These are phyloP conservation scores for Mastacembelus armatus DNA, from an alignment of 2,797 vertebrate genomes.

Conservation along the genomic window DNA sequence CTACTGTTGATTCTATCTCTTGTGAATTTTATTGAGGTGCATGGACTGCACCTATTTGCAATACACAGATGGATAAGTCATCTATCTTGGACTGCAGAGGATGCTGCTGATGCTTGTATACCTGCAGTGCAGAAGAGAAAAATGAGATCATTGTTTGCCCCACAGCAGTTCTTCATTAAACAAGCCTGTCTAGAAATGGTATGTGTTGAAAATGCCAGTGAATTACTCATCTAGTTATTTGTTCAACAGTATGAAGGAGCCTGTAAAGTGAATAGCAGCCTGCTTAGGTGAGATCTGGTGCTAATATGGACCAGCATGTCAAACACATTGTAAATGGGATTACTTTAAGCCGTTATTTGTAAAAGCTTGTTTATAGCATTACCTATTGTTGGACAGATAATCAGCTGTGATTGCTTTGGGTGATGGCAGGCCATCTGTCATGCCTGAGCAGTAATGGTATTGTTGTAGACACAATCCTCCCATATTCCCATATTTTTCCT, in stretches of 20 bases:
- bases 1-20: background rate
- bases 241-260: slow-evolving; percentile 18
- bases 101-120: slow-evolving; percentile 21
- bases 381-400: slow-evolving; percentile 27
- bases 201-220: slow-evolving; percentile 29
- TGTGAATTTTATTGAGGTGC: slow-evolving; percentile 2
- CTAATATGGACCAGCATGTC: slow-evolving; percentile 25
- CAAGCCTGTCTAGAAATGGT: slow-evolving; percentile 22
- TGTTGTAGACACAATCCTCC: slow-evolving; percentile 52
- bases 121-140: slow-evolving; percentile 23
- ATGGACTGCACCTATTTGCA: too few species aligned
- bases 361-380: slow-evolving; percentile 31
- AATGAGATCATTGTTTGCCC: slow-evolving; percentile 39
- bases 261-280: slow-evolving; percentile 17
- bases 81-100: background rate
- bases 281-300: slow-evolving; percentile 5
- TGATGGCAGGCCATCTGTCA: slow-evolving; percentile 47
- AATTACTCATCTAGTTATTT: slow-evolving; percentile 35
- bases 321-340: slow-evolving; percentile 36
- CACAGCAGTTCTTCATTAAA: slow-evolving; percentile 3
- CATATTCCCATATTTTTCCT: slow-evolving; percentile 49
- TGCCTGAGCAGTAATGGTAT: slow-evolving; percentile 45
- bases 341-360: slow-evolving; percentile 25
- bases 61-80: too few species aligned
- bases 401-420: slow-evolving; percentile 30